A percentile compares a stretch with the other conserved stretches of the same genome.
phyloP scores from a whole-genome alignment of 2,888 invertebrate species.

The Agapostemon virescens region DNA sequence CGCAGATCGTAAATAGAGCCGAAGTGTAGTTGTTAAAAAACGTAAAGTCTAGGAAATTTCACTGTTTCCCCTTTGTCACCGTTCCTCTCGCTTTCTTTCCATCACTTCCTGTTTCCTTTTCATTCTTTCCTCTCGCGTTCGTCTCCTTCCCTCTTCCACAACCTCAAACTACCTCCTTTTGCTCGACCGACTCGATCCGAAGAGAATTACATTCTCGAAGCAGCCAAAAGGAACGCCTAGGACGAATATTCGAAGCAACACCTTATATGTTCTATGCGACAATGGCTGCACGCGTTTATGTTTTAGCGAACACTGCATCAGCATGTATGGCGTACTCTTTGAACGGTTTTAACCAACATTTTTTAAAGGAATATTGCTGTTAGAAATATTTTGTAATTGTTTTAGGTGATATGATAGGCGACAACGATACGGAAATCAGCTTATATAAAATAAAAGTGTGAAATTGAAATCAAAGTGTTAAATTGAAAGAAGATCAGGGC shows the following conservation, averaged over 20 bases:
- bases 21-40: constrained; percentile 42
- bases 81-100: background rate
- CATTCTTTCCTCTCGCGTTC: background rate
- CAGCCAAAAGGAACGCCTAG: constrained; percentile 45
- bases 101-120: background rate
- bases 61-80: constrained; percentile 1
- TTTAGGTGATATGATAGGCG: too few species aligned
- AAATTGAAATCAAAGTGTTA: background rate
- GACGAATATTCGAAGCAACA: constrained; percentile 37
- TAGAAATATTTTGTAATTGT: background rate
- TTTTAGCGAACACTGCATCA: background rate
- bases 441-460: too few species aligned
- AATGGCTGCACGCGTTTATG: constrained; percentile 13
- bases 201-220: constrained; percentile 60
- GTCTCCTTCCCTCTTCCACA: background rate
- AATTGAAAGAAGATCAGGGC: background rate
- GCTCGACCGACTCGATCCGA: constrained; percentile 50
- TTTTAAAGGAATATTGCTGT: background rate
- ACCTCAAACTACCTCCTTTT: constrained; percentile 21
- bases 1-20: constrained; percentile 17
- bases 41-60: constrained; percentile 46
- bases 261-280: constrained; percentile 34
- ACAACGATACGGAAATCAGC: too few species aligned
- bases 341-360: background rate
- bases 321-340: background rate